A percentile compares a stretch with the other conserved stretches of the same genome.
Evolutionary conservation across 2,113 vertebrate genomes (phyloP).

Genomic region (Sphyrna mokarran): DNA sequence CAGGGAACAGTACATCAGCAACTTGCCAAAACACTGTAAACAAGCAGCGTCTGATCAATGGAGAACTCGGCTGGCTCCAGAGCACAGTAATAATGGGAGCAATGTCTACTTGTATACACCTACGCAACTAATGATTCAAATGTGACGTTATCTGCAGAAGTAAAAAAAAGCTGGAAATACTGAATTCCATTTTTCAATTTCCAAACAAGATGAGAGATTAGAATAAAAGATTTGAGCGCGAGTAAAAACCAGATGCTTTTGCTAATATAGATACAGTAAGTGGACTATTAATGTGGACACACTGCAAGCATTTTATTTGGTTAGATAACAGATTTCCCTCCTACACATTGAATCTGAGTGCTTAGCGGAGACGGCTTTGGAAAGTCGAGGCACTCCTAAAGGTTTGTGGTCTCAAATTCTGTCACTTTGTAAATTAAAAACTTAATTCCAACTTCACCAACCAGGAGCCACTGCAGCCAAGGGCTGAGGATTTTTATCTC

Average conservation of each 20-base stretch:
- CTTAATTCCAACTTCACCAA: constrained; percentile 6
- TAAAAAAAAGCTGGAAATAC: neutral
- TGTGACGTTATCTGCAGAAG: constrained; percentile 22
- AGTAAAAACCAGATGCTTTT: neutral
- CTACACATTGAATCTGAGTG: neutral
- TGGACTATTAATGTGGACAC: neutral
- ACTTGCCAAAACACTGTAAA: constrained; percentile 79
- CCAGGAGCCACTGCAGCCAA: neutral
- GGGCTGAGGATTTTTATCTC: neutral
- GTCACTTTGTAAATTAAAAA: constrained; percentile 30
- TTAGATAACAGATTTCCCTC: constrained; percentile 1
- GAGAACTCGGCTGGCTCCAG: constrained; percentile 52
- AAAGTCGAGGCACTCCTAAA: neutral
- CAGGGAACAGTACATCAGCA: constrained; percentile 71
- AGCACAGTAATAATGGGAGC: constrained; percentile 50
- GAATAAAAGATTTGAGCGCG: constrained; percentile 13
- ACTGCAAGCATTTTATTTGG: neutral
- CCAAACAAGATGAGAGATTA: constrained; percentile 4
- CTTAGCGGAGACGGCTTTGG: neutral
- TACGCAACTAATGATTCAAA: constrained; percentile 19
- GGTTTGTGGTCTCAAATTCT: constrained; percentile 21
- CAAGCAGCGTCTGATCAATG: constrained; percentile 72
- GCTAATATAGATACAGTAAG: constrained; percentile 25
- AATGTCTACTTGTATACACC: constrained; percentile 15
- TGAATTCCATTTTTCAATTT: constrained; percentile 6